Evolutionary conservation across 2,888 invertebrate species (phyloP), one percentile per base, ranked within the genome.

Genomic region (Ectropis crepuscularia): DNA sequence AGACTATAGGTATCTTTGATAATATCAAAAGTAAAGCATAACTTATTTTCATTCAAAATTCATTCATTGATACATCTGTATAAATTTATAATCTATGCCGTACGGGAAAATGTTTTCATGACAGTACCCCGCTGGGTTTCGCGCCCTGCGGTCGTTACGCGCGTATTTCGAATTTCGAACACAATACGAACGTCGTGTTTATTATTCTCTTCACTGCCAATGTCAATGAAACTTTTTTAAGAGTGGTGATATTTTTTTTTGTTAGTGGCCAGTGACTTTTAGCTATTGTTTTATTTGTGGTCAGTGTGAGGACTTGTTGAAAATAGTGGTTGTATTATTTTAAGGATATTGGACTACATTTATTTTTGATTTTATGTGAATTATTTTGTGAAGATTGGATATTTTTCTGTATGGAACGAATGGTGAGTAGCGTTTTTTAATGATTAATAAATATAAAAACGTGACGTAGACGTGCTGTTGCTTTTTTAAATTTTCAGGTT

Each of bases 41-140:
- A 2, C 16, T 28, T 28, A 28, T 28, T 28, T 28, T 28, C 16
- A 28, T 28, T 28, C 16, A 28, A 28, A 28, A 28, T 69, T 74
- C 62, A 58, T 66, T 68, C n/a, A 57, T 61, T 71, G 74, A 74
- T 76, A 65, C 71, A 67, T 77, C 78, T 79, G 70, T 73, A 67
- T 71, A 83, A 77, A 69, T 85, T 83, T 83, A 70, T 84, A 78
- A 70, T 85, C 85, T 83, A 70, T 81, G 82, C 67, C 71, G 63
- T 73, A 85, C 85, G 86, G 85, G 88, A 87, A 87, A 85, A 75
- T 73, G 71, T 80, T 83, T 80, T 73, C 80, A 77, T 63, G 65
- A 74, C 76, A 90, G 90, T 90, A 79, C 81, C 77, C 83, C 80
- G 78, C 77, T 71, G 76, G 81, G 81, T 82, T 73, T 76, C 78